phyloP scores from a whole-genome alignment of 2,888 invertebrate species.

The Hydropsyche betteni region DNA sequence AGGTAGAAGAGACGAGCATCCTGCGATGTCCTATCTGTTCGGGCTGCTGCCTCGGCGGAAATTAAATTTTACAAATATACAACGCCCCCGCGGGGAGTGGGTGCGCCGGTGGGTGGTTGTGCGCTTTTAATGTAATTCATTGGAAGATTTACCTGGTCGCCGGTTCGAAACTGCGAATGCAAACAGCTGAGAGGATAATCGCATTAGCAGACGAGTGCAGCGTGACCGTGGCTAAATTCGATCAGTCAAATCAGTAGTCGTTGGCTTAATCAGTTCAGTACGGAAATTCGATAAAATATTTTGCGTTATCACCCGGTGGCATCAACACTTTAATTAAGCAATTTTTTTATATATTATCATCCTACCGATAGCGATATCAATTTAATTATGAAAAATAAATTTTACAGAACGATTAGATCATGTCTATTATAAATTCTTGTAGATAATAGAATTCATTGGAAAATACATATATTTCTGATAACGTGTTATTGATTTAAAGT shows the following conservation, averaged over 20 bases:
- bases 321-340: too few species aligned
- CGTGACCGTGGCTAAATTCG: background rate
- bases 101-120: background rate
- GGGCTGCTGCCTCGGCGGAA: conserved; percentile 39
- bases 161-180: conserved; percentile 32
- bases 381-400: too few species aligned
- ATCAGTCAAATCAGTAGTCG: background rate
- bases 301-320: too few species aligned
- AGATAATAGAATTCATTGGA: too few species aligned
- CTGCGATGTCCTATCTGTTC: conserved; percentile 40
- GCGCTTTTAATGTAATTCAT: conserved; percentile 37
- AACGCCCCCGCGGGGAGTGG: background rate
- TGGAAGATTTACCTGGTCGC: conserved; percentile 27
- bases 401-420: too few species aligned
- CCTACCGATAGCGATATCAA: too few species aligned
- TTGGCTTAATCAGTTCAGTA: too few species aligned
- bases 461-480: too few species aligned
- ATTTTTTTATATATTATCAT: too few species aligned
- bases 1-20: conserved; percentile 39
- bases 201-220: background rate
- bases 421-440: too few species aligned
- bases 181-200: conserved; percentile 18
- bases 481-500: too few species aligned
- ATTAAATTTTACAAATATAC: conserved; percentile 42
- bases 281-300: too few species aligned